Evolutionary conservation across 2,113 vertebrate genomes (phyloP), one percentile per base, ranked within the genome.

Genomic region (Isichthys henryi): DNA sequence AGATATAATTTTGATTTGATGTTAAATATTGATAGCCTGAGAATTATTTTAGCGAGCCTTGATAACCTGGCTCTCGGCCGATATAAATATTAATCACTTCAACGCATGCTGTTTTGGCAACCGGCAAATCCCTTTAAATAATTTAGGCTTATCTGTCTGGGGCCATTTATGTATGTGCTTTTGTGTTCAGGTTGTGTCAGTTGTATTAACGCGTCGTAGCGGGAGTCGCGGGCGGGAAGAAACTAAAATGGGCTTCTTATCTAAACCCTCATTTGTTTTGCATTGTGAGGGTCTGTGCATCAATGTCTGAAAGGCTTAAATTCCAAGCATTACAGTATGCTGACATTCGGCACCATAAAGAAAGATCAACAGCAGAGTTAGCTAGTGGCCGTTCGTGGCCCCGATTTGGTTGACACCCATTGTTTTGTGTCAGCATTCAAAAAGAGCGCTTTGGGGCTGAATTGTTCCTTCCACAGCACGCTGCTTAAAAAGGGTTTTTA

Each of bases 111-210:
- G 27, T 87, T 39, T 87, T 56, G 27, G 7, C 50, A 53, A 31
- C 52, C 23, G 3, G 27, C n/a, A 53, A 87, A 87, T 49, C 86
- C 48, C 52, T 56, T 87, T 87, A 87, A 87, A 87, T 87, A 31
- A 53, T 87, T 56, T 21, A 56, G 31, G 23, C 35, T 39, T 85
- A 85, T 85, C 46, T 87, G n/a, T 53, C 23, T 56, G n/a, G 49
- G 50, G 49, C 85, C 2, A 0, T 87, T 43, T 52, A 19, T 39
- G 23, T 49, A 5, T 49, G 21, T 48, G 19, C 23, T 85, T 2
- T 46, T 85, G 46, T 52, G 49, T 86, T 86, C 13, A 52, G 35
- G 74, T 77, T 43, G 46, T 86, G 49, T 86, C n/a, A 27, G 49
- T 13, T 31, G 5, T 13, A 19, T 31, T 31, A 85, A n/a, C 46